Conservation (phyloP, 2,888 invertebrate species). For the Megalurothrips usitatus region DNA sequence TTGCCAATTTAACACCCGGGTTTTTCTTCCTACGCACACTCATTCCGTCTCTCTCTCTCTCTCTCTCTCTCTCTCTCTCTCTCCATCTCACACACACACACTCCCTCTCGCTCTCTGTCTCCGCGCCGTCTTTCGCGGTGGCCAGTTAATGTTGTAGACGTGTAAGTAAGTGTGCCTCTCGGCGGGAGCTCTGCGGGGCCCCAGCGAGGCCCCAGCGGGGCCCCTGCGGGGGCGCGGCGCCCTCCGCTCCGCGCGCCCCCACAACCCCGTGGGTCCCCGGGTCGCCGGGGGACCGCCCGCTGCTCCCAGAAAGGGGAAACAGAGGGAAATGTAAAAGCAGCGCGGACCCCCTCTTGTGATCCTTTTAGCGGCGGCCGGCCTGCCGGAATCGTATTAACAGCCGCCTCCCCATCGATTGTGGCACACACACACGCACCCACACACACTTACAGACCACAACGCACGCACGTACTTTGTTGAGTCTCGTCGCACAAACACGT, state of each 20-base stretch:
- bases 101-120: background rate
- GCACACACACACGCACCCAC: too few relatives aligned
- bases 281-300: background rate
- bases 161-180: conserved; percentile 7
- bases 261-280: background rate
- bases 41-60: too few relatives aligned
- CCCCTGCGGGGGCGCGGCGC: background rate
- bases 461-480: too few relatives aligned
- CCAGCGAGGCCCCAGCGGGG: background rate
- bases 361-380: conserved; percentile 18
- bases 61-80: too few relatives aligned
- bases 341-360: conserved; percentile 13
- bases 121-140: background rate
- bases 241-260: background rate
- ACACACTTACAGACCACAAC: too few relatives aligned
- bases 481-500: too few relatives aligned
- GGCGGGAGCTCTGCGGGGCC: background rate
- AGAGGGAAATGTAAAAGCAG: background rate
- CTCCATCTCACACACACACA: too few relatives aligned
- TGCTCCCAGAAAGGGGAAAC: background rate
- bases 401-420: background rate
- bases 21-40: too few relatives aligned
- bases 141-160: conserved; percentile 6
- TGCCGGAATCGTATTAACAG: background rate
- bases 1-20: too few relatives aligned